Percentiles rank a stretch among this genome's conserved stretches.
These are phyloP conservation scores for Artemia sp. DNA, from an alignment of 2,888 invertebrate genomes.

Conservation along the genomic window DNA sequence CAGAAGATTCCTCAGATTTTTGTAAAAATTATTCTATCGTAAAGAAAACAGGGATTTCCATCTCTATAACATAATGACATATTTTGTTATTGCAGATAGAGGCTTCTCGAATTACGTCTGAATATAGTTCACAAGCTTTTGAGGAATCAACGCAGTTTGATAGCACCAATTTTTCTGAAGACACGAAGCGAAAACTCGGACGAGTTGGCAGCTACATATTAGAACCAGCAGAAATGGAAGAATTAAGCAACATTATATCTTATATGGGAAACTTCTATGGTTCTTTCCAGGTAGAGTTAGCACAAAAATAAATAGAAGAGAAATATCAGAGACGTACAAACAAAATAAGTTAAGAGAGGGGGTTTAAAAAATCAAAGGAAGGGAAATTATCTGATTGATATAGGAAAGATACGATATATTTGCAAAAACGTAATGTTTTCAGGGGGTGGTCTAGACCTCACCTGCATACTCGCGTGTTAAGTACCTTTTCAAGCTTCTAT, in stretches of 20 bases:
- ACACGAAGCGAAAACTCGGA: slow-evolving; percentile 26
- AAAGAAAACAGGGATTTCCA: not conserved
- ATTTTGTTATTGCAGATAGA: slow-evolving; percentile 23
- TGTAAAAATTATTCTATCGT: not conserved
- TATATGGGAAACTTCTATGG: slow-evolving; percentile 28
- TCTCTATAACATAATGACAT: too few relatives aligned
- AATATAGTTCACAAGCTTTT: slow-evolving; percentile 25
- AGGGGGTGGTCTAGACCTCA: too few relatives aligned
- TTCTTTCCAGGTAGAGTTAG: slow-evolving; percentile 24
- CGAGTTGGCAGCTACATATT: slow-evolving; percentile 26
- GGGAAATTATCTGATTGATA: too few relatives aligned
- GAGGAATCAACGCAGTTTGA: slow-evolving; percentile 26
- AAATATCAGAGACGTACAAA: too few relatives aligned
- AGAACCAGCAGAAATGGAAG: slow-evolving; percentile 27
- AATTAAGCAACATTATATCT: slow-evolving; percentile 25
- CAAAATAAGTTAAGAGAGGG: too few relatives aligned
- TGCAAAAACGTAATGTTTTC: too few relatives aligned
- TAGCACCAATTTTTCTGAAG: slow-evolving; percentile 25
- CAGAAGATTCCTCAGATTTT: too few relatives aligned
- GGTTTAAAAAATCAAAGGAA: too few relatives aligned
- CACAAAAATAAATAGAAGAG: too few relatives aligned
- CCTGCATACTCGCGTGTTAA: too few relatives aligned
- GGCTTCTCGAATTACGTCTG: slow-evolving; percentile 24
- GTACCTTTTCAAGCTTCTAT: too few relatives aligned
- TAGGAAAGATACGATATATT: too few relatives aligned